These are phyloP conservation scores for Arbacia lixula DNA, from an alignment of 53 echinoderm and acorn worm species.

Conservation along the genomic window DNA sequence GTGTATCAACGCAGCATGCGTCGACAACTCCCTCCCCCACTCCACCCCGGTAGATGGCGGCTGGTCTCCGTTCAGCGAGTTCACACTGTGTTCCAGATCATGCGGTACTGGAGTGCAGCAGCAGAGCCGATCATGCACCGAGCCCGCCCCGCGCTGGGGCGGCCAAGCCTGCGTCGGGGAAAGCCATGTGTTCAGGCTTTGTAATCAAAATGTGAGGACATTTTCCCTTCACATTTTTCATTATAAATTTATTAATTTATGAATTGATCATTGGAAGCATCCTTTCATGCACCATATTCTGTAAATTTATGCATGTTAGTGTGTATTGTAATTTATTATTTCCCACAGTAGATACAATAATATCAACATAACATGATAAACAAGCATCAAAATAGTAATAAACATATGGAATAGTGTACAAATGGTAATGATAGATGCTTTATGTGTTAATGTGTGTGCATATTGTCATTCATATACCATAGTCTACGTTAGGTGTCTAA, in stretches of 20 bases:
- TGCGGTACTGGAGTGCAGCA: constrained; percentile 52
- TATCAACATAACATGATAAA: too few species aligned
- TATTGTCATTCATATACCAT: too few species aligned
- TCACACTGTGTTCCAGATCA: constrained; percentile 44
- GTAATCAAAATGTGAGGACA: constrained; percentile 52
- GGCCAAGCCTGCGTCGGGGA: constrained; percentile 59
- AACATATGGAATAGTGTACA: too few species aligned
- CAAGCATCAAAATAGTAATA: too few species aligned
- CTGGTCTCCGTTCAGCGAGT: constrained; percentile 1
- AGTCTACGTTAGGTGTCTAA: too few species aligned
- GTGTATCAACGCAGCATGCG: constrained; percentile 15
- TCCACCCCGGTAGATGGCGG: constrained; percentile 21
- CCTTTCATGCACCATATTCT: too few species aligned
- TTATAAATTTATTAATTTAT: too few species aligned
- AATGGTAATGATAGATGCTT: neutral
- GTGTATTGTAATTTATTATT: neutral
- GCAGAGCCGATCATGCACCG: constrained; percentile 45
- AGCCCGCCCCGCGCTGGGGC: constrained; percentile 51
- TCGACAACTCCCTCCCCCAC: neutral
- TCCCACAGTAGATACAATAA: too few species aligned
- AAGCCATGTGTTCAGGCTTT: constrained; percentile 27
- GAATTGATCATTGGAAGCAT: too few species aligned
- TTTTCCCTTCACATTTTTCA: too few species aligned
- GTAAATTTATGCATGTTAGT: too few species aligned
- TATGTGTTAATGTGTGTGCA: neutral